Evolutionary conservation across 2,888 invertebrate genomes (phyloP), one percentile per base, ranked within the genome.

Genomic region (Encarsia formosa): DNA sequence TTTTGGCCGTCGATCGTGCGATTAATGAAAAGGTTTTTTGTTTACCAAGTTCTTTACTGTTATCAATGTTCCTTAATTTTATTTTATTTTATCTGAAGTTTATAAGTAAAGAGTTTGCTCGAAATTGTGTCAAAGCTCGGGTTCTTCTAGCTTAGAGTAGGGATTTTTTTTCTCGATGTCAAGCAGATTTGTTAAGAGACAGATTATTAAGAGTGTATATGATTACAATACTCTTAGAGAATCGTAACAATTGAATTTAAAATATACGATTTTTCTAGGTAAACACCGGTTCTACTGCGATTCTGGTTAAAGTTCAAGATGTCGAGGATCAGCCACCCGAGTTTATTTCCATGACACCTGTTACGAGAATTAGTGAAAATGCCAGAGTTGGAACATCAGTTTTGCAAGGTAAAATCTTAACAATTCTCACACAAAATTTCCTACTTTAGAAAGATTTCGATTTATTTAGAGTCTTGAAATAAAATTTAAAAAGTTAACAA

Each of bases 271-370:
- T 43, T 59, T 22, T n/a, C n/a, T 58, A 78, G 75, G 81, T 91
- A n/a, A 92, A 94, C 69, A 92, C 92, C 1, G 93, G 91, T 18
- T 91, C 92, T 3, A 92, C 92, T 1, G 88, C 91, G 46, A 82
- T 94, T 60, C 77, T 94, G 58, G 83, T 94, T 5, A 90, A 91
- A 75, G 84, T 91, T 1, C 83, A 86, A 67, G 95, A 96, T 75
- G 84, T 91, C 19, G 93, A 93, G 73, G 95, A 95, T 73, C 88
- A 91, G 71, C 91, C 92, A 0, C 94, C 95, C 0, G 89, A 90
- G 69, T 95, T 95, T 75, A 83, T 93, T 20, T 83, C 87, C 48
- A 89, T 88, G 11, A 88, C 87, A 57, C 88, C 93, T 1, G 88
- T 94, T n/a, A 88, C 89, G 0, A 81, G 91, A 65, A 86, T 94